Evolutionary conservation across 2,113 vertebrate species (phyloP).

Genomic region (Agapornis roseicollis): DNA sequence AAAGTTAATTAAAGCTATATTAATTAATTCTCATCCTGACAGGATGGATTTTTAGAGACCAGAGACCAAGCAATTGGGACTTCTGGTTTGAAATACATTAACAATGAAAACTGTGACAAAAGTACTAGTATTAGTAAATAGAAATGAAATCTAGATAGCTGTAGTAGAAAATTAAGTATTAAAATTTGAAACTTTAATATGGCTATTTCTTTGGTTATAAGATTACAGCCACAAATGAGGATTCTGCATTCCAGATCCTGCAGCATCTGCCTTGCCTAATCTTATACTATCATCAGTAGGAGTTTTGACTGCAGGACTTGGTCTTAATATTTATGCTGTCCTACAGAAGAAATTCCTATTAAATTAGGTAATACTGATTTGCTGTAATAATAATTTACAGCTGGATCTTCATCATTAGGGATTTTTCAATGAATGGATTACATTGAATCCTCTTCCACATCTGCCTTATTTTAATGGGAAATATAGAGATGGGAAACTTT

Average conservation of each 20-base stretch:
- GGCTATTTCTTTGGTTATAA: background rate
- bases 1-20: conserved; percentile 19
- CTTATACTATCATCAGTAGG: background rate
- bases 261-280: background rate
- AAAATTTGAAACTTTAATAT: background rate
- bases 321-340: background rate
- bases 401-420: background rate
- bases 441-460: background rate
- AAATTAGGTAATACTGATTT: background rate
- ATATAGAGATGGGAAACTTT: conserved; percentile 19
- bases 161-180: background rate
- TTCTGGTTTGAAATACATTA: background rate
- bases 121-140: background rate
- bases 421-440: background rate
- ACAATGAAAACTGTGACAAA: background rate
- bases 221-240: background rate
- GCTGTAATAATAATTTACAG: background rate
- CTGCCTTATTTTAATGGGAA: background rate
- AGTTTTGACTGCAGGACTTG: background rate
- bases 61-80: background rate
- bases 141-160: background rate
- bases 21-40: conserved; percentile 2
- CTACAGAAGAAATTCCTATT: background rate
- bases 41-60: conserved; percentile 25
- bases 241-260: background rate